phyloP scores from a whole-genome alignment of 2,888 invertebrate species.

The Myopa testacea region DNA sequence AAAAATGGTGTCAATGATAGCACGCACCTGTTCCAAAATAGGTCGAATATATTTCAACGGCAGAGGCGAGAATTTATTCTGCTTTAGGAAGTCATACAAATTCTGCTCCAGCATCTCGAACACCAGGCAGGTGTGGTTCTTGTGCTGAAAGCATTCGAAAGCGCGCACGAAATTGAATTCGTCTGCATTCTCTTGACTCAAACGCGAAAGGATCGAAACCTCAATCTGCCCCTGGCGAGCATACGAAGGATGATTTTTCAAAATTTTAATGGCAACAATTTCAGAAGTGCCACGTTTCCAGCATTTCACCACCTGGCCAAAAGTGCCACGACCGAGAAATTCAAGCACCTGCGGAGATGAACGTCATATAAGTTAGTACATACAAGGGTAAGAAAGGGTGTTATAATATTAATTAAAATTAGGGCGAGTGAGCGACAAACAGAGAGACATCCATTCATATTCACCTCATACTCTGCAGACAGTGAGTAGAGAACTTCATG shows the following conservation, averaged over 20 bases:
- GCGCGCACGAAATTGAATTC: conserved; percentile 99
- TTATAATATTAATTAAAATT: too few species aligned
- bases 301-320: conserved; percentile 99
- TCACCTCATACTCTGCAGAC: conserved; percentile 86
- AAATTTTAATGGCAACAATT: conserved; percentile 99
- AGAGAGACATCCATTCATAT: neutral
- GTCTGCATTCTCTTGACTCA: conserved; percentile 97
- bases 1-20: neutral
- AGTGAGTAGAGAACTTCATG: conserved; percentile 98
- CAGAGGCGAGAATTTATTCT: conserved; percentile 99
- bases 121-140: conserved; percentile 98
- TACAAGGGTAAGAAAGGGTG: too few species aligned
- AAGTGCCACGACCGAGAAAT: conserved; percentile 98
- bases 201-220: conserved; percentile 91
- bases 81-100: conserved; percentile 99
- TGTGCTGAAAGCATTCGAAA: conserved; percentile 99
- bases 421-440: neutral
- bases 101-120: conserved; percentile 99
- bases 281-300: conserved; percentile 99
- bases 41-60: conserved; percentile 98
- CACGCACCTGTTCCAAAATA: conserved; percentile 93
- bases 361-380: neutral
- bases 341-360: conserved; percentile 83
- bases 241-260: conserved; percentile 99
- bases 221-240: conserved; percentile 99